phyloP scores from a whole-genome alignment of 2,797 vertebrate genomes.

The Phylloscopus collybita region DNA sequence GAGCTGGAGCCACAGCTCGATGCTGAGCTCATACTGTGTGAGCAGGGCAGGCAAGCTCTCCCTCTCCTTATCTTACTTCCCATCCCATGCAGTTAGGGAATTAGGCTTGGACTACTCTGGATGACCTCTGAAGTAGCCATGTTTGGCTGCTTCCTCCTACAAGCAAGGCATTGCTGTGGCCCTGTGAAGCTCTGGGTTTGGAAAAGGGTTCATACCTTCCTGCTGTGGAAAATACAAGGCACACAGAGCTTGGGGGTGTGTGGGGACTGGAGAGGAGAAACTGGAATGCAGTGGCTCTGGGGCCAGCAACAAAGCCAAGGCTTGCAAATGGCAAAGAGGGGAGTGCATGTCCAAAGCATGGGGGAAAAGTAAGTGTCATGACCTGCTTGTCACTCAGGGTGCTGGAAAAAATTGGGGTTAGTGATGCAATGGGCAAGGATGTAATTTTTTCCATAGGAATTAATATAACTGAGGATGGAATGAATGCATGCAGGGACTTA shows the following conservation, averaged over 20 bases:
- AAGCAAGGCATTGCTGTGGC: background rate
- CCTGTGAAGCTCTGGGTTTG: background rate
- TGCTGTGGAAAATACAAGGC: background rate
- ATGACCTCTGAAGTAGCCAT: background rate
- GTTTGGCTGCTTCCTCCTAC: background rate
- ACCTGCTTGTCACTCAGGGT: background rate
- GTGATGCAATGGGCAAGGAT: background rate
- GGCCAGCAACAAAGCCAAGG: background rate
- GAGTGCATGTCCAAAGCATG: background rate
- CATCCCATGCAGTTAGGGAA: background rate
- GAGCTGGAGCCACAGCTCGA: background rate
- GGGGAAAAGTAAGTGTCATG: background rate
- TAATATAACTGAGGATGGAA: background rate
- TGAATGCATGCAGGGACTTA: background rate
- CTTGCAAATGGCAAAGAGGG: background rate
- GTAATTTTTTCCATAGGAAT: background rate
- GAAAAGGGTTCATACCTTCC: background rate
- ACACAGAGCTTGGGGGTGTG: background rate
- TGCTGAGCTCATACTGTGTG: background rate
- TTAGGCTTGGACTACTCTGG: background rate
- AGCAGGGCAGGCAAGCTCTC: background rate
- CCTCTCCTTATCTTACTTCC: background rate
- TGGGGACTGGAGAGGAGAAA: accelerated
- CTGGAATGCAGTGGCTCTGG: background rate
- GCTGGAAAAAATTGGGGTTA: background rate